A percentile compares a stretch with the other conserved stretches of the same genome.
Evolutionary conservation across 2,797 vertebrate genomes (phyloP).

Genomic region (Lagocephalus sceleratus): DNA sequence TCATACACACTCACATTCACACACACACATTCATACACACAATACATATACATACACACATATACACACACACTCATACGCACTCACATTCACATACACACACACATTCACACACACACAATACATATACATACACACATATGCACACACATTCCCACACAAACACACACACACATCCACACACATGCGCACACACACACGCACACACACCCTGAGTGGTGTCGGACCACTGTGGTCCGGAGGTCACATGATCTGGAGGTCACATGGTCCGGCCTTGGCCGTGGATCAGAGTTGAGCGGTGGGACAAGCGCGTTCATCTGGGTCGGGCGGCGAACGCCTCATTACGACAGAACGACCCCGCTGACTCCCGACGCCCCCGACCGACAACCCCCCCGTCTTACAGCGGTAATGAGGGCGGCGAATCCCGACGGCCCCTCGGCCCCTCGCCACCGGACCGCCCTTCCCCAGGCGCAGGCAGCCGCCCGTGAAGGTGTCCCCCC

Average conservation of each 20-base stretch:
- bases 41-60: background rate
- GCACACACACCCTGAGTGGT: slow-evolving; percentile 22
- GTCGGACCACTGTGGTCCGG: too few relatives aligned
- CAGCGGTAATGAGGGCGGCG: slow-evolving; percentile 87
- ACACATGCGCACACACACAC: slow-evolving; percentile 25
- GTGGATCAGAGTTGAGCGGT: slow-evolving; percentile 73
- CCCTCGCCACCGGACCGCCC: too few relatives aligned
- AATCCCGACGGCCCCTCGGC: slow-evolving; percentile 87
- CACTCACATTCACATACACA: too few relatives aligned
- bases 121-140: too few relatives aligned
- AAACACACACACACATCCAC: slow-evolving; percentile 24
- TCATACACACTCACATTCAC: too few relatives aligned
- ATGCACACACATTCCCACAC: too few relatives aligned
- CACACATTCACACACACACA: too few relatives aligned
- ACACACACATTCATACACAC: too few relatives aligned
- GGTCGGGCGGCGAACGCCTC: slow-evolving; percentile 77
- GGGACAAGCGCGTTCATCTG: slow-evolving; percentile 75
- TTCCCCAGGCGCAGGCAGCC: slow-evolving; percentile 86
- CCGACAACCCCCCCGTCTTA: slow-evolving; percentile 48
- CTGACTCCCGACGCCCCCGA: slow-evolving; percentile 62
- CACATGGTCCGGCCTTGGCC: slow-evolving; percentile 45
- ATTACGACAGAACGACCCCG: slow-evolving; percentile 83
- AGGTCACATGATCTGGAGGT: too few relatives aligned
- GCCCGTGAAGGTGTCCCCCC: slow-evolving; percentile 95
- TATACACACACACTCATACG: slow-evolving; percentile 6